Conservation (phyloP, 2,113 vertebrate genomes). For the Ctenodactylus gundi region DNA sequence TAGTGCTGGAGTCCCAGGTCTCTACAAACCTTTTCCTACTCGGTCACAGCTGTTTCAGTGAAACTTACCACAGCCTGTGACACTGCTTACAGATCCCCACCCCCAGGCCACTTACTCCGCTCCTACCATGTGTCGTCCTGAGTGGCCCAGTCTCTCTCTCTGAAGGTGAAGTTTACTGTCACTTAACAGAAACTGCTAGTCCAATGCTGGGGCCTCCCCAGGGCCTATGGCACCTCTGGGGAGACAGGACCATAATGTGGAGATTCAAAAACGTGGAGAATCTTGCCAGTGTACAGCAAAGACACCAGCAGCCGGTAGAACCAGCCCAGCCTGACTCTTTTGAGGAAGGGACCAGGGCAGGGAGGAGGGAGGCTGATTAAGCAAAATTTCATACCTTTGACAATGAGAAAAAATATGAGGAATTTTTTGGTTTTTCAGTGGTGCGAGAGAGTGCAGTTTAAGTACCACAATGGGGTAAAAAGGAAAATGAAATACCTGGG, state of each 20-base stretch:
- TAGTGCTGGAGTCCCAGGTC: too few species aligned
- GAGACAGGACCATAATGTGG: background rate
- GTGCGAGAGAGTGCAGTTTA: background rate
- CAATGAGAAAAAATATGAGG: background rate
- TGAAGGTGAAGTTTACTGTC: background rate
- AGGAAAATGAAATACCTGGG: background rate
- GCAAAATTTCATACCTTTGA: background rate
- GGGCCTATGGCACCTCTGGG: too few species aligned
- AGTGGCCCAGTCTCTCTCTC: background rate
- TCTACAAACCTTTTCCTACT: too few species aligned
- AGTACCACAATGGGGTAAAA: background rate
- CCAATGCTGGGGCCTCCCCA: too few species aligned
- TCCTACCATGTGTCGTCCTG: too few species aligned
- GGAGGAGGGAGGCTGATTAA: background rate
- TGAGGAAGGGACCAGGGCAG: background rate
- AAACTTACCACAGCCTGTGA: too few species aligned
- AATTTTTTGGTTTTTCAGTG: background rate
- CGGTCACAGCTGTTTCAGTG: too few species aligned
- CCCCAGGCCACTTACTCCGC: too few species aligned
- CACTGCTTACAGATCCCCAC: too few species aligned
- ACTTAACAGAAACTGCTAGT: too few species aligned
- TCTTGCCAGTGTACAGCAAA: background rate
- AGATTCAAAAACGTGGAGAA: background rate
- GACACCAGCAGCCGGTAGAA: fast-evolving
- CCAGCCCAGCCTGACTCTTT: background rate